These are phyloP conservation scores for Chromobotia macracanthus DNA, from an alignment of 2,797 vertebrate genomes.

Conservation along the genomic window DNA sequence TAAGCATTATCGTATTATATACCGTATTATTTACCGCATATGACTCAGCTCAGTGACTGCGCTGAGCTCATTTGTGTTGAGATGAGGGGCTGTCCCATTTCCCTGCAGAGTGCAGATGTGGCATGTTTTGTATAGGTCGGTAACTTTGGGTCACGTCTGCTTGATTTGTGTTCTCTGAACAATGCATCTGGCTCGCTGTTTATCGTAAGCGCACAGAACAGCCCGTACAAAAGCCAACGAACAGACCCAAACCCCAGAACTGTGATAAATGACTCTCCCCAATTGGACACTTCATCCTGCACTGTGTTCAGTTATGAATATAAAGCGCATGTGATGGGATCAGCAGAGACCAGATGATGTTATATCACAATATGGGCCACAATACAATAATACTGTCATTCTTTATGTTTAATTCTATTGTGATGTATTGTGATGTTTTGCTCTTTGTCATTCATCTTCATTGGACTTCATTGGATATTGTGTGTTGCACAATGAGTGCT, in stretches of 20 bases:
- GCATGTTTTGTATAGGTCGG: background rate
- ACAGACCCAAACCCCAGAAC: conserved; percentile 11
- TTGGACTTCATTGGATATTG: background rate
- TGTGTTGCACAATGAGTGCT: background rate
- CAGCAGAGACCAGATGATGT: background rate
- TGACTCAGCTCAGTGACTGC: background rate
- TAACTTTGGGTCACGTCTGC: background rate
- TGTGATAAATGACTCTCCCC: background rate
- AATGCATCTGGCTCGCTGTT: conserved; percentile 18
- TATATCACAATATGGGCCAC: background rate
- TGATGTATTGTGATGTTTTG: background rate
- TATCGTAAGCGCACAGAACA: conserved; percentile 1
- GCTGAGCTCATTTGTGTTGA: conserved; percentile 29
- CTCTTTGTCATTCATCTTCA: background rate
- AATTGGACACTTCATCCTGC: background rate
- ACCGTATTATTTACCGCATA: too few relatives aligned
- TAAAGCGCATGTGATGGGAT: background rate
- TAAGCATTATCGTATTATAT: too few relatives aligned
- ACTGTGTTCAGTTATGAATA: background rate
- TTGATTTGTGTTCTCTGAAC: conserved; percentile 11
- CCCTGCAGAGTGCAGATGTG: background rate
- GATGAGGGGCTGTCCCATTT: conserved; percentile 14
- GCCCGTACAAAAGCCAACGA: background rate
- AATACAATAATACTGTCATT: background rate
- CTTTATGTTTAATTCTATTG: background rate